Evolutionary conservation across 1,140 invertebrate genomes (phyloP).

Genomic region (Triops longicaudatus): DNA sequence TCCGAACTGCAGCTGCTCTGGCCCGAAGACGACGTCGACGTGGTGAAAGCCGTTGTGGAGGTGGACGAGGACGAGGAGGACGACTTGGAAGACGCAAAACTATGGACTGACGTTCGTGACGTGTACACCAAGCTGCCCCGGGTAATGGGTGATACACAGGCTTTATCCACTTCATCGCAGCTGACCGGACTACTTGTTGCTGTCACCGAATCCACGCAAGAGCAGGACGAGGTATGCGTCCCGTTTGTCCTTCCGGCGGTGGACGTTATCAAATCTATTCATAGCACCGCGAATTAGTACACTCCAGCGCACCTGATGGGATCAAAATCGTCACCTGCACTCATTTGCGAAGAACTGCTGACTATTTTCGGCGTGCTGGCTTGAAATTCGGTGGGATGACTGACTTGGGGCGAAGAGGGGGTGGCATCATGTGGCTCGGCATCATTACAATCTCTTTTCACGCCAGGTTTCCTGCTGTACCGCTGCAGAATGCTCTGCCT

Average conservation of each 20-base stretch:
- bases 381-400: slow-evolving; percentile 1
- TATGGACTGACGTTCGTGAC: slow-evolving; percentile 21
- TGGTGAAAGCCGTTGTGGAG: background rate
- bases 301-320: too few relatives aligned
- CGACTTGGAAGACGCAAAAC: slow-evolving; percentile 22
- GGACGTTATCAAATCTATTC: background rate
- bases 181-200: background rate
- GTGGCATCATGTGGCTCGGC: background rate
- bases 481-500: slow-evolving; percentile 29
- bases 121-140: slow-evolving; percentile 26
- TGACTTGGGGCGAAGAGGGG: background rate
- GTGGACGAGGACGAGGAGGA: slow-evolving; percentile 8
- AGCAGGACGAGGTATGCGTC: background rate
- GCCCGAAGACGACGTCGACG: background rate
- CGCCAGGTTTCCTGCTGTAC: slow-evolving; percentile 1
- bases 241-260: background rate
- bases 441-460: slow-evolving; percentile 2
- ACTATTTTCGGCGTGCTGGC: slow-evolving; percentile 5
- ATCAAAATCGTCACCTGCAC: background rate
- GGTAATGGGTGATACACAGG: background rate
- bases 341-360: background rate
- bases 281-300: too few relatives aligned
- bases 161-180: slow-evolving; percentile 7
- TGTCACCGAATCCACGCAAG: background rate
- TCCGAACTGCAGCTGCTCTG: background rate